Conservation (phyloP, 2,797 vertebrate species). For the Diplodus puntazzo region DNA sequence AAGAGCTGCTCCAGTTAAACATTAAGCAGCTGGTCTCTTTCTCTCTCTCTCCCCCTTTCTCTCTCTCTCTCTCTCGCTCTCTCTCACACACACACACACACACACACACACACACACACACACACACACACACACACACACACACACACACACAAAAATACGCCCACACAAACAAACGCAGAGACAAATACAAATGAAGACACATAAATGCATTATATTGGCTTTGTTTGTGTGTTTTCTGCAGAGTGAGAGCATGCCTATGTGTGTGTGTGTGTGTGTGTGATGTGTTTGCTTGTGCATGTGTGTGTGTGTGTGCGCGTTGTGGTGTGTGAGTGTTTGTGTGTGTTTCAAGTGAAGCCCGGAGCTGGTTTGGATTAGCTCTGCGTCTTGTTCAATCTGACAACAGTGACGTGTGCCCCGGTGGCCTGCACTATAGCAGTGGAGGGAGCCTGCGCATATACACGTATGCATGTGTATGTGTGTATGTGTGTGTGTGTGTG, state of each 20-base stretch:
- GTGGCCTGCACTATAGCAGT: conserved; percentile 70
- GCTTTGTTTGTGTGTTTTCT: conserved; percentile 56
- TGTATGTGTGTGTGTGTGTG: conserved; percentile 13
- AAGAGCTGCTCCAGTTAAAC: conserved; percentile 83
- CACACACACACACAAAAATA: neutral
- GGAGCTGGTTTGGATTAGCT: conserved; percentile 81
- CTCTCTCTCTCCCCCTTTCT: conserved; percentile 32
- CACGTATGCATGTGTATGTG: neutral
- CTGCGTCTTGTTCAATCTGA: conserved; percentile 82
- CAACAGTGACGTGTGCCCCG: conserved; percentile 81
- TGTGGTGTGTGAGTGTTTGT: conserved; percentile 23
- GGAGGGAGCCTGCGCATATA: conserved; percentile 30
- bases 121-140: conserved; percentile 1
- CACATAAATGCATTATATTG: conserved; percentile 49
- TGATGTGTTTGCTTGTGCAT: neutral
- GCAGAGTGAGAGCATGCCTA: conserved; percentile 43
- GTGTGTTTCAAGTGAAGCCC: conserved; percentile 57
- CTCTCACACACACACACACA: neutral
- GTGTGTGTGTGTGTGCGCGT: conserved; percentile 7
- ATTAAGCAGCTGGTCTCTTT: conserved; percentile 87
- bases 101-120: neutral
- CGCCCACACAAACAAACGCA: conserved; percentile 4
- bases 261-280: conserved; percentile 11
- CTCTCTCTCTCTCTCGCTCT: conserved; percentile 1
- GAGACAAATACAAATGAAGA: conserved; percentile 10